Conservation (phyloP, 1,140 invertebrate species). For the Branchinecta lynchi region DNA sequence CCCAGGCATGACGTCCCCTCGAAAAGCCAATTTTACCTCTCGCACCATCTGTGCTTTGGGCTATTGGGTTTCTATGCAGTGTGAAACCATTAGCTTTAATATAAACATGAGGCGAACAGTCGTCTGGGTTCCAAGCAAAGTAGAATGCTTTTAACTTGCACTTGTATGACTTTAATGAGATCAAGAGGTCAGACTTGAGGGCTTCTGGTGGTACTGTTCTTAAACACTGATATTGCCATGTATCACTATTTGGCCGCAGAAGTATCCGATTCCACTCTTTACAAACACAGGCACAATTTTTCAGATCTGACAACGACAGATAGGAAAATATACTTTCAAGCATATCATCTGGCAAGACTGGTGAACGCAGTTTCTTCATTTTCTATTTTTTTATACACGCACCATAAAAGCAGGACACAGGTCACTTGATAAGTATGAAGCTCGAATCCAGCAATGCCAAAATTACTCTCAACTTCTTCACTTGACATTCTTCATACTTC, state of each 20-base stretch:
- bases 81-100: constrained; percentile 95
- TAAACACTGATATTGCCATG: constrained; percentile 82
- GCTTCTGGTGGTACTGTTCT: constrained; percentile 76
- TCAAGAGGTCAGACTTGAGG: constrained; percentile 77
- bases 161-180: constrained; percentile 78
- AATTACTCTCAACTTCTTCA: too few relatives aligned
- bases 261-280: constrained; percentile 78
- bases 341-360: constrained; percentile 50
- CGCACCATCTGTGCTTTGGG: constrained; percentile 94
- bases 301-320: constrained; percentile 65
- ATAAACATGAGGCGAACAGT: constrained; percentile 92
- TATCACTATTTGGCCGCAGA: constrained; percentile 84
- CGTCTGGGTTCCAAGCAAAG: constrained; percentile 93
- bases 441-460: too few relatives aligned
- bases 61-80: constrained; percentile 90
- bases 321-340: constrained; percentile 89
- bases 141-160: constrained; percentile 83
- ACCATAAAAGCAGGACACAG: too few relatives aligned
- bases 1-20: constrained; percentile 89
- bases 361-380: background rate
- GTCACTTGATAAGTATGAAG: too few relatives aligned
- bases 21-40: constrained; percentile 84
- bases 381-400: too few relatives aligned
- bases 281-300: constrained; percentile 80
- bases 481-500: too few relatives aligned